Base-by-base conservation (phyloP, 2,113 vertebrate genomes). In the Halcyon malimbica region DNA sequence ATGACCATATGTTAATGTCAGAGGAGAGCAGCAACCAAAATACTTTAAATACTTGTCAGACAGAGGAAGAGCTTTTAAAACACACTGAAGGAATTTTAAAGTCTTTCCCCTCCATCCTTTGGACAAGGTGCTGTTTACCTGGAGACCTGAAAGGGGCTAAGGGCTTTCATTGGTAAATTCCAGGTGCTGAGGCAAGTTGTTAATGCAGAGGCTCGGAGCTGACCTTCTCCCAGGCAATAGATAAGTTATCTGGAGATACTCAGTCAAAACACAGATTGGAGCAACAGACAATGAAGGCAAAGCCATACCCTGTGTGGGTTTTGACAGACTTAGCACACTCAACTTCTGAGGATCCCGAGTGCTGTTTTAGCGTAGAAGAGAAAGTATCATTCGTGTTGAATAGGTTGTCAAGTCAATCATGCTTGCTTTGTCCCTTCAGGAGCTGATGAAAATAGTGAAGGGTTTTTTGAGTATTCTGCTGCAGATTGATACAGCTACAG, bases 1-100 rank as follows among this genome's bases (percentile, higher is more conserved):
- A 0, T 3, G 5, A 9, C 33, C 29, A 0, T 51, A 2, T 11
- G 31, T 21, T 67, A 24, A 6, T 16, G 9, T 29, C 2, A 1
- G 14, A 31, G 53, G 54, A 63, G 37, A 56, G 50, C 51, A 75
- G 42, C 53, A 23, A 13, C 4, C 29, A 21, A 56, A 75, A 21
- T 4, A 10, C 11, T 56, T 6, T 41, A 33, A 59, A 17, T 19
- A 39, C 14, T 42, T 25, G 19, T 11, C 0, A 0, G n/a, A 20
- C 48, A 5, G 6, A 69, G 25, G 35, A 44, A 35, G 20, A 65
- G 59, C 23, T 77, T 83, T 57, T 51, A 33, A 73, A 54, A 29
- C 11, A 20, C 17, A 5, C 15, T 8, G 54, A 11, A 39, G 7
- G 46, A 59, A 15, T 83, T 68, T 17, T 28, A 53, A 85, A 53